Evolutionary conservation across 2,888 invertebrate genomes (phyloP), one percentile per base, ranked within the genome.

Genomic region (Cephus spinipes): DNA sequence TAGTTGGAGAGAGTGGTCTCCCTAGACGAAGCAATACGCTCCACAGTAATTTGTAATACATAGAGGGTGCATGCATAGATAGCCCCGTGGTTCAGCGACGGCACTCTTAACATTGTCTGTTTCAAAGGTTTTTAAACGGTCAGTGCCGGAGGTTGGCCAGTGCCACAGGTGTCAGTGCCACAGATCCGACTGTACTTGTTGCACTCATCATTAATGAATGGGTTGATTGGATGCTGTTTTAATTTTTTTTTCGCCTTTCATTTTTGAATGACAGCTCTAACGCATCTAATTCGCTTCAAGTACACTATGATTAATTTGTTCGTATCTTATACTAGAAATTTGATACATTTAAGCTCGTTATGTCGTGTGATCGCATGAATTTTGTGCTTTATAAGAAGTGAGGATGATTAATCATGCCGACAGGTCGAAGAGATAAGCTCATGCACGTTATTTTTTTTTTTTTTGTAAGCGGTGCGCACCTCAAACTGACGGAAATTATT

Each of bases 401-500:
- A 55, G 55, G 9, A 55, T 23, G 23, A 55, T 55, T 23, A 55
- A 23, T 55, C 55, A 55, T 55, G 55, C 55, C 55, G 55, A 23
- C 55, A 55, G 55, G 55, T 55, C 55, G 6, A 55, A 55, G 55
- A 55, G 55, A 55, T 23, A 55, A 55, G 55, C 55, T 23, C 55
- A 55, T 32, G 71, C 71, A 71, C 33, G 32, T 71, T 32, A 69
- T 69, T 30, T 32, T 12, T 71, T 30, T 32, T 12, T 71, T 69
- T 33, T 71, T 69, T 23, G 9, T 73, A 83, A 83, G 83, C 84
- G 77, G 80, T 81, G 82, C 81, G 81, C 80, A 82, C 80, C 81
- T 79, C 81, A 79, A 81, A 82, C 76, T 15, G 71, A 71, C 31
- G 33, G 33, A 71, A 71, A 33, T 15, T 33, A 71, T 80, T 75